Evolutionary conservation across 37 sponge, comb jelly and placozoan genomes (phyloP).

Genomic region (Aplysina aerophoba): DNA sequence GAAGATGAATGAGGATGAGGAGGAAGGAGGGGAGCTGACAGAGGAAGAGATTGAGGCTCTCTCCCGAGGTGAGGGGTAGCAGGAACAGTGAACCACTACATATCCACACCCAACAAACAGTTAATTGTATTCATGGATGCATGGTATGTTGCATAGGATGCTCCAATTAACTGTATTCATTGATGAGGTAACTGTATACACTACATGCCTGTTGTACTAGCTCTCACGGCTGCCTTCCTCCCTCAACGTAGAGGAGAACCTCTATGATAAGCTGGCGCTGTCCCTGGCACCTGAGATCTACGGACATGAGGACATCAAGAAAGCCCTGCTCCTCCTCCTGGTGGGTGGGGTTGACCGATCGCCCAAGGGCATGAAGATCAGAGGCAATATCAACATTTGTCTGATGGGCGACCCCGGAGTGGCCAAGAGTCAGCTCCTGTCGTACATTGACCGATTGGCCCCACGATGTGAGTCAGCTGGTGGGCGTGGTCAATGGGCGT

Average conservation of each 20-base stretch:
- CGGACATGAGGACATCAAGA: slow-evolving; percentile 98
- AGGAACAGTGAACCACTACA: background rate
- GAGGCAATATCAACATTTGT: slow-evolving; percentile 95
- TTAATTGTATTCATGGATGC: no score
- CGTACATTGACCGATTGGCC: slow-evolving; percentile 95
- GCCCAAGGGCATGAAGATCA: slow-evolving; percentile 97
- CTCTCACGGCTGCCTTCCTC: background rate
- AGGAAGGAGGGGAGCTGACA: slow-evolving; percentile 49
- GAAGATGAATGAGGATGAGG: slow-evolving; percentile 87
- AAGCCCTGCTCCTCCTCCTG: slow-evolving; percentile 92
- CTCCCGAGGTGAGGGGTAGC: slow-evolving; percentile 72
- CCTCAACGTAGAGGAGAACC: slow-evolving; percentile 67
- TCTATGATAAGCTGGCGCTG: slow-evolving; percentile 92
- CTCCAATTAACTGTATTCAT: no score
- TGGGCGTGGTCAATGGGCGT: no score
- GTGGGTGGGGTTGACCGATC: slow-evolving; percentile 96
- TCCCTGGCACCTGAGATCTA: slow-evolving; percentile 99
- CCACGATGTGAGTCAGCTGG: slow-evolving; percentile 77
- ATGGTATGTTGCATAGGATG: no score
- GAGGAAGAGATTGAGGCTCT: slow-evolving; percentile 79
- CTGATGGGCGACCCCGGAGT: slow-evolving; percentile 99
- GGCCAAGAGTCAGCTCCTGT: slow-evolving; percentile 96
- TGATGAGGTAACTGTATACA: no score
- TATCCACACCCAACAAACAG: no score
- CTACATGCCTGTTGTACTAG: no score